Conservation (phyloP, 2,113 vertebrate genomes). For the Xiphophorus couchianus region DNA sequence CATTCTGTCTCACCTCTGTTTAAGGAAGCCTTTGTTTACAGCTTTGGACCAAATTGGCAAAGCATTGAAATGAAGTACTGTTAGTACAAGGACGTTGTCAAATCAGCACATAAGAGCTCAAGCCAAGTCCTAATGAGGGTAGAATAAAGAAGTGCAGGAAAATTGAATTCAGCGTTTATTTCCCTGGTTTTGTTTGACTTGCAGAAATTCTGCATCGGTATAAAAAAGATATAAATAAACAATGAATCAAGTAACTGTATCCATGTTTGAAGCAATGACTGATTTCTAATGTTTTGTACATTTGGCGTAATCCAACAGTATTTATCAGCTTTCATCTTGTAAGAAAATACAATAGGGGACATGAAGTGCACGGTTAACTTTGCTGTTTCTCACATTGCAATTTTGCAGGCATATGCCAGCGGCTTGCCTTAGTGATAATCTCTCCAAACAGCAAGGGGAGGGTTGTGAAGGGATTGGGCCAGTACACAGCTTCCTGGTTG, state of each 20-base stretch:
- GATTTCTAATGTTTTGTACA: slow-evolving; percentile 28
- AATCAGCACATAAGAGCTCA: slow-evolving; percentile 29
- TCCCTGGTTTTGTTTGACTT: background rate
- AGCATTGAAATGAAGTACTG: slow-evolving; percentile 14
- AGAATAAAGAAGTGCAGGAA: slow-evolving; percentile 13
- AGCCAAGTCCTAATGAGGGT: background rate
- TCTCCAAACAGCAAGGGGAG: slow-evolving; percentile 36
- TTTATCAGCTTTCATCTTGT: slow-evolving; percentile 31
- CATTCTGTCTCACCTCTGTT: slow-evolving; percentile 46
- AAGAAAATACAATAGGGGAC: slow-evolving; percentile 47
- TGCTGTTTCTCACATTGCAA: slow-evolving; percentile 14
- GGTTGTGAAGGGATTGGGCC: slow-evolving; percentile 9
- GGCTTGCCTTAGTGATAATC: slow-evolving; percentile 64
- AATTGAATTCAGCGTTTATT: slow-evolving; percentile 13
- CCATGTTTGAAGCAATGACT: slow-evolving; percentile 23
- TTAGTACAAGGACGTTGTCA: slow-evolving; percentile 12
- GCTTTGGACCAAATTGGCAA: slow-evolving; percentile 38
- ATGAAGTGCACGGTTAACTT: slow-evolving; percentile 17
- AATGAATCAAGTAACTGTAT: background rate
- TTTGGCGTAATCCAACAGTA: slow-evolving; percentile 32
- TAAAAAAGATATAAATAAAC: background rate
- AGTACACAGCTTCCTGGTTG: slow-evolving; percentile 16
- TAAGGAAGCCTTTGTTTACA: slow-evolving; percentile 33
- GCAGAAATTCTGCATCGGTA: background rate
- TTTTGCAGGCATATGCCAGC: slow-evolving; percentile 56